phyloP scores from a whole-genome alignment of 2,888 invertebrate genomes.

The Thereva unica region DNA sequence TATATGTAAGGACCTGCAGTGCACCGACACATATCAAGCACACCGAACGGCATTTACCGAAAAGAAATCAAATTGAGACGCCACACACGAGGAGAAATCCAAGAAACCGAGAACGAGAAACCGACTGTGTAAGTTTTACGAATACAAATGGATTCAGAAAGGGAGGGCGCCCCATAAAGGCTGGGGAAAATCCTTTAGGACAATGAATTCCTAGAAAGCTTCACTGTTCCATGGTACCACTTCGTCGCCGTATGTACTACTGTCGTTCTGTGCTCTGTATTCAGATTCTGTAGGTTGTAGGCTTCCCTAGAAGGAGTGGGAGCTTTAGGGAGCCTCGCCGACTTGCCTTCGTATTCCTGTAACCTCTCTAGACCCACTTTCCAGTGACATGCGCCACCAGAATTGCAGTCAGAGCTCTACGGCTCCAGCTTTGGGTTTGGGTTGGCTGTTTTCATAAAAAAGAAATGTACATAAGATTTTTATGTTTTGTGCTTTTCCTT shows the following conservation, averaged over 20 bases:
- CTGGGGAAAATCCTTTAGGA: constrained; percentile 25
- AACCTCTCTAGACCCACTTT: constrained; percentile 8
- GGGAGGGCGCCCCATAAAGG: constrained; percentile 23
- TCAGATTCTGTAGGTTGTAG: no score
- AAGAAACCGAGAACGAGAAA: constrained; percentile 33
- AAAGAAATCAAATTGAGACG: constrained; percentile 34
- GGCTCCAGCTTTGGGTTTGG: constrained; percentile 22
- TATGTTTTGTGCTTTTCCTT: constrained; percentile 34
- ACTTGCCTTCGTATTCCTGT: constrained; percentile 8
- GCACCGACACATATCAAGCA: constrained; percentile 33
- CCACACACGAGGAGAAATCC: constrained; percentile 26
- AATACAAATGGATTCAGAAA: constrained; percentile 17
- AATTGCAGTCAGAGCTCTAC: constrained; percentile 23
- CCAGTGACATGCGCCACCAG: constrained; percentile 37
- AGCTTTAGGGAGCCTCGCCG: constrained; percentile 9
- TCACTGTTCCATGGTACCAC: background rate
- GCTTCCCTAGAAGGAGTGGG: constrained; percentile 8
- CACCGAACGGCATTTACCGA: constrained; percentile 5
- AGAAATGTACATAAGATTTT: constrained; percentile 34
- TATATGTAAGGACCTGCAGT: constrained; percentile 27
- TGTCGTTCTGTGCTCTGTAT: background rate
- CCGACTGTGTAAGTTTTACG: constrained; percentile 12
- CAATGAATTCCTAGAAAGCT: constrained; percentile 24
- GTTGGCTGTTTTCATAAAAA: constrained; percentile 39
- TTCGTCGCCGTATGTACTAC: constrained; percentile 20